These are phyloP conservation scores for Creontiades dilutus DNA, from an alignment of 2,888 invertebrate genomes.

Conservation along the genomic window DNA sequence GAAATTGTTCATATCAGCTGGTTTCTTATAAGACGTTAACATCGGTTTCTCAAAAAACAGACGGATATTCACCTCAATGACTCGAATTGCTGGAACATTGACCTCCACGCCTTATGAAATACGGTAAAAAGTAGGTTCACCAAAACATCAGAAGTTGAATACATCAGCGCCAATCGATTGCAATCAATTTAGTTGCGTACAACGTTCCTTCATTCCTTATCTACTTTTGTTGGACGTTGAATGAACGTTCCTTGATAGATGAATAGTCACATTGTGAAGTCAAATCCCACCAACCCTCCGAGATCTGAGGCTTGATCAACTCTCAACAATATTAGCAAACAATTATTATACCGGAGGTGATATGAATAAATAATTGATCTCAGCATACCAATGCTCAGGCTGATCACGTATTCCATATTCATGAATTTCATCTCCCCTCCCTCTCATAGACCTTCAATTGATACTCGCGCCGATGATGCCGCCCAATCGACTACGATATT, in stretches of 20 bases:
- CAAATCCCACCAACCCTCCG: background rate
- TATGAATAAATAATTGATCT: conserved; percentile 5
- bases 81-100: no score
- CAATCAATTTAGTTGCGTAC: no score
- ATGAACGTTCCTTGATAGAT: no score
- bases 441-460: background rate
- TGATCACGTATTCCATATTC: conserved; percentile 1
- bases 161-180: no score
- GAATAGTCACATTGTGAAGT: no score
- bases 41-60: no score
- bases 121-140: no score
- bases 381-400: conserved; percentile 17
- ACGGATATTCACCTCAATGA: no score
- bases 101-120: no score
- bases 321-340: conserved; percentile 6
- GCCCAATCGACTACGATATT: background rate
- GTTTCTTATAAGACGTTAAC: no score
- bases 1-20: no score
- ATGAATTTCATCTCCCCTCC: background rate
- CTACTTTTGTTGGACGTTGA: background rate
- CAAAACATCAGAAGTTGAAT: no score
- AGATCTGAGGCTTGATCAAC: background rate
- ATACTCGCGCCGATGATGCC: background rate
- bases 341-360: conserved; percentile 6
- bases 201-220: background rate